A percentile compares a stretch with the other conserved stretches of the same genome.
Evolutionary conservation across 92 coral and sea anemone genomes (phyloP).

Genomic region (Siderastrea radians): DNA sequence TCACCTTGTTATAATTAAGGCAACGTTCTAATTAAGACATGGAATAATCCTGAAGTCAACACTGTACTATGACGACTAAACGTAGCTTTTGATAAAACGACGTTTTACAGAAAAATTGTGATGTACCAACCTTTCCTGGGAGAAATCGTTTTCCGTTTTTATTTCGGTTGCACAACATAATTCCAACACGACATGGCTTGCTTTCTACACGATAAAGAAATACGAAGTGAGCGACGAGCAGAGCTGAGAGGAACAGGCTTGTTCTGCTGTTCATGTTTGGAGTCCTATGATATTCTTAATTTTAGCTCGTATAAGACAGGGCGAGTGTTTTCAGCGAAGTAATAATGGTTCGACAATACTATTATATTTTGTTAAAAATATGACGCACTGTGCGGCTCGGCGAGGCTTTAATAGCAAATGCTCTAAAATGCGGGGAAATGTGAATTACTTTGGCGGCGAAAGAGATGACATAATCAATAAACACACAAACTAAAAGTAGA

Average conservation of each 20-base stretch:
- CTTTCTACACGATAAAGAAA: not conserved
- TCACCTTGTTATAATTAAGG: no score
- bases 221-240: not conserved
- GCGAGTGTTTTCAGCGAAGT: not conserved
- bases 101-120: not conserved
- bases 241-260: not conserved
- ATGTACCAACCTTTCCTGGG: slow-evolving; percentile 3
- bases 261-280: not conserved
- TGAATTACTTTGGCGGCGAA: slow-evolving; percentile 32
- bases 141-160: slow-evolving; percentile 23
- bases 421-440: slow-evolving; percentile 25
- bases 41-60: no score
- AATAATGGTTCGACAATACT: not conserved
- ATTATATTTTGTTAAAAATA: not conserved
- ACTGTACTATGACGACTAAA: no score
- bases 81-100: no score
- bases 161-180: slow-evolving; percentile 37
- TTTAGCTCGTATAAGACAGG: not conserved
- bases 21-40: no score
- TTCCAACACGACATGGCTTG: slow-evolving; percentile 35
- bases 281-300: not conserved
- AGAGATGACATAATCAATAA: slow-evolving; percentile 20
- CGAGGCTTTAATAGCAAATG: slow-evolving; percentile 23
- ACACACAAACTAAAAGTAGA: not conserved
- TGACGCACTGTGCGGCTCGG: not conserved